phyloP scores from a whole-genome alignment of 2,888 invertebrate genomes.

The Pyrochroa serraticornis region DNA sequence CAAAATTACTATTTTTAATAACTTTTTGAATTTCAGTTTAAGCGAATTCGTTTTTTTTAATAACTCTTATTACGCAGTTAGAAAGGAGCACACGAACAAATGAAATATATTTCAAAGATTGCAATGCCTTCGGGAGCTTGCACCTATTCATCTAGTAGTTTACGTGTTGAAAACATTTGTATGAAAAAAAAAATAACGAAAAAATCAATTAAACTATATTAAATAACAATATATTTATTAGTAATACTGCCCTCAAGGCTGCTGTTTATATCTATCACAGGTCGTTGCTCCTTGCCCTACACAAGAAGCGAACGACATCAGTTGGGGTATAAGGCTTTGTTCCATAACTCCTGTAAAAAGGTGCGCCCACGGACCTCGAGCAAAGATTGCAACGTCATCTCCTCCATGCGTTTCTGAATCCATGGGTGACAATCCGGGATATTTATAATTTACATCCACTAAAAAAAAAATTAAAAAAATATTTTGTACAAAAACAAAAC shows the following conservation, averaged over 20 bases:
- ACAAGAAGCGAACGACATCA: conserved; percentile 75
- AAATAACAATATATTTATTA: too few relatives aligned
- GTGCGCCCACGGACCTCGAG: conserved; percentile 79
- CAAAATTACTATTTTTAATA: too few relatives aligned
- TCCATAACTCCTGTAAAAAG: conserved; percentile 80
- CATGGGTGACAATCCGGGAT: conserved; percentile 67
- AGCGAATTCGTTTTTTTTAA: too few relatives aligned
- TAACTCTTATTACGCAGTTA: too few relatives aligned
- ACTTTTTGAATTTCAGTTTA: too few relatives aligned
- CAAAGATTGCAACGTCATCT: conserved; percentile 81
- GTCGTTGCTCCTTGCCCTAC: conserved; percentile 64
- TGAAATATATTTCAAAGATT: too few relatives aligned
- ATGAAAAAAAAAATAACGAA: too few relatives aligned
- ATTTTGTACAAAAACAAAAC: conserved; percentile 5
- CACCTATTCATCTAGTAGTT: conserved; percentile 53
- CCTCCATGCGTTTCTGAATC: conserved; percentile 72
- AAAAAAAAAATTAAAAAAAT: conserved; percentile 27
- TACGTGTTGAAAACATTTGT: too few relatives aligned
- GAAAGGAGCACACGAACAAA: too few relatives aligned
- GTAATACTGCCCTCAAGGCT: too few relatives aligned
- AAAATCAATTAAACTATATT: conserved; percentile 62
- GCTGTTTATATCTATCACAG: conserved; percentile 25
- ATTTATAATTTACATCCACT: conserved; percentile 59
- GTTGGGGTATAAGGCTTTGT: conserved; percentile 78
- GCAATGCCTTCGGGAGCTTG: too few relatives aligned